Evolutionary conservation across 1,140 invertebrate species (phyloP).

Genomic region (Eueides isabella): DNA sequence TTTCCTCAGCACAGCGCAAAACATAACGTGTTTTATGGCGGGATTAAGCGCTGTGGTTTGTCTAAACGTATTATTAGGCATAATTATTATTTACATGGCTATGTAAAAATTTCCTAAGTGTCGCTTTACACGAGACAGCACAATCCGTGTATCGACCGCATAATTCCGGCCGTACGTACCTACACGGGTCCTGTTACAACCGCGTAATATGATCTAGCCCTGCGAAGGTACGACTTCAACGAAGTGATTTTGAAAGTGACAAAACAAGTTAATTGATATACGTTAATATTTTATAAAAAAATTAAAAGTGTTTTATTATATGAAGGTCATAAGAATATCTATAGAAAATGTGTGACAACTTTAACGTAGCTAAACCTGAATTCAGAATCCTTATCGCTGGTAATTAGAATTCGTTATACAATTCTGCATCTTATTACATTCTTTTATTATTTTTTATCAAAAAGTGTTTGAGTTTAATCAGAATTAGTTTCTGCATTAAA

Average conservation of each 20-base stretch:
- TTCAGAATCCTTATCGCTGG: too few relatives aligned
- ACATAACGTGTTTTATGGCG: too few relatives aligned
- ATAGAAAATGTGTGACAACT: not conserved
- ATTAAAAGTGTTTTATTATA: too few relatives aligned
- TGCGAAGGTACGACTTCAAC: constrained; percentile 29
- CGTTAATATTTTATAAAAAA: not conserved
- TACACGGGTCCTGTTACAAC: constrained; percentile 38
- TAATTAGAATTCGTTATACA: too few relatives aligned
- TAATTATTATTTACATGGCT: not conserved
- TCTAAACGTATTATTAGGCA: not conserved
- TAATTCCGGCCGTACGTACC: constrained; percentile 42
- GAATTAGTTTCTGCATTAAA: too few relatives aligned
- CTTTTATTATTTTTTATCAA: too few relatives aligned
- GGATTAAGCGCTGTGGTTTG: too few relatives aligned
- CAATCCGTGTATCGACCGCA: constrained; percentile 41
- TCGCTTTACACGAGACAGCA: constrained; percentile 40
- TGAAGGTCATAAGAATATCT: not conserved
- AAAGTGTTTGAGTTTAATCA: too few relatives aligned
- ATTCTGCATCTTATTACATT: too few relatives aligned
- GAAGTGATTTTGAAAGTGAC: constrained; percentile 40
- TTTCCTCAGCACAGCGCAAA: too few relatives aligned
- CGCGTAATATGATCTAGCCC: constrained; percentile 40
- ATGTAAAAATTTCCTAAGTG: constrained; percentile 19
- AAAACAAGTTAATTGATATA: constrained; percentile 33
- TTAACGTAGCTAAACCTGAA: too few relatives aligned